Conservation (phyloP, 2,113 vertebrate species). For the Rhynchopsitta pachyrhyncha region DNA sequence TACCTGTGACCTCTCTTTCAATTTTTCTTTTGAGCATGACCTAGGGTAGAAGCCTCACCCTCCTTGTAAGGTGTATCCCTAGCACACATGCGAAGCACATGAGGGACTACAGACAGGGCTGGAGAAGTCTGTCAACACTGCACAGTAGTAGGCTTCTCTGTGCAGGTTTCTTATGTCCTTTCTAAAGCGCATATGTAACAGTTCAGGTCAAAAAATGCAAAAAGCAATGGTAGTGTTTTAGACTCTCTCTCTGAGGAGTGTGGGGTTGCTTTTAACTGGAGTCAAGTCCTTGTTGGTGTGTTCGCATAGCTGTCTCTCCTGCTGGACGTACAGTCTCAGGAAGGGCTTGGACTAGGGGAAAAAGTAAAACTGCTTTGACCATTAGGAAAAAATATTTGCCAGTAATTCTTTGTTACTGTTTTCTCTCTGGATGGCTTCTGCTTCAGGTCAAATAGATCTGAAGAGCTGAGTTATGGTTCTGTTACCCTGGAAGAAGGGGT, state of each 20-base stretch:
- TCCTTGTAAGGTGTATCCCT: background rate
- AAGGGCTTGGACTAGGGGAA: background rate
- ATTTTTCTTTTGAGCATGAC: background rate
- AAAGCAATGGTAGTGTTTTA: background rate
- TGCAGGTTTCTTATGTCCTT: background rate
- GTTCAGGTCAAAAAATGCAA: background rate
- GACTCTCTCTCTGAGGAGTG: background rate
- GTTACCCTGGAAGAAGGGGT: background rate
- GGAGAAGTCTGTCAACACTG: background rate
- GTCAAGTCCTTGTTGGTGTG: background rate
- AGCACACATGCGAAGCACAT: rapidly evolving
- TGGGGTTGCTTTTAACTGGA: background rate
- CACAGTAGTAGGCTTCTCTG: background rate
- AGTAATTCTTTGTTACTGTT: background rate
- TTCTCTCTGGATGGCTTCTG: background rate
- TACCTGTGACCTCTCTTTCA: rapidly evolving
- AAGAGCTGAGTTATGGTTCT: background rate
- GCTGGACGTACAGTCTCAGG: background rate
- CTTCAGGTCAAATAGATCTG: background rate
- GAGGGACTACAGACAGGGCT: background rate
- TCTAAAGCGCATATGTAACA: background rate
- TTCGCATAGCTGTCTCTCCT: background rate
- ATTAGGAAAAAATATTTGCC: background rate
- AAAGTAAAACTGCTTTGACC: background rate
- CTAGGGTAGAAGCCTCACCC: background rate